phyloP scores from a whole-genome alignment of 2,888 invertebrate genomes.

The Diaphora mendica region DNA sequence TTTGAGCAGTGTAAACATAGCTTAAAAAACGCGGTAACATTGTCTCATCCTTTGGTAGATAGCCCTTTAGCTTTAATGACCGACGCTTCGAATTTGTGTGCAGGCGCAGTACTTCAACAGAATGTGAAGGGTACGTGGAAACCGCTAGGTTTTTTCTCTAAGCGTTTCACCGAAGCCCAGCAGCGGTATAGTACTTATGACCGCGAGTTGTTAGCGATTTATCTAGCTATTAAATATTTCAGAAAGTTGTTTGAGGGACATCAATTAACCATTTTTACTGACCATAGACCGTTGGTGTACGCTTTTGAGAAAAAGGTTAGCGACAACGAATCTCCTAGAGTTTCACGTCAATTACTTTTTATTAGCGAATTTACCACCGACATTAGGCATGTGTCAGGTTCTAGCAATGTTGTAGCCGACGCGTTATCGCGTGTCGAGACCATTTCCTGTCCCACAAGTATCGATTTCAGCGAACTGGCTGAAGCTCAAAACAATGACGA shows the following conservation, averaged over 20 bases:
- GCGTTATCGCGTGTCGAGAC: neutral
- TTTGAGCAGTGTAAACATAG: slow-evolving; percentile 18
- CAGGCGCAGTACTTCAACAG: too few relatives aligned
- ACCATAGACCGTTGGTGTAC: neutral
- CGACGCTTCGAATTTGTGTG: slow-evolving; percentile 22
- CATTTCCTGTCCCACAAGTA: neutral
- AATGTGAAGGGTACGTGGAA: too few relatives aligned
- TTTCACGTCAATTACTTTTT: neutral
- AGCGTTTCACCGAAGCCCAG: too few relatives aligned
- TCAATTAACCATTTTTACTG: neutral
- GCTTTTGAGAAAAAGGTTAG: neutral
- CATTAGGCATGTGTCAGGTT: neutral
- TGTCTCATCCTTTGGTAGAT: slow-evolving; percentile 14
- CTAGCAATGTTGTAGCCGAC: neutral
- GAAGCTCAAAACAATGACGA: slow-evolving; percentile 1
- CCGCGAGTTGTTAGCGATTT: neutral
- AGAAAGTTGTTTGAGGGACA: neutral
- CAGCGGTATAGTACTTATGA: slow-evolving; percentile 7
- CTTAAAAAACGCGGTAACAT: slow-evolving; percentile 9
- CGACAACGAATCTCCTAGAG: neutral
- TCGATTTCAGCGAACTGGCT: neutral
- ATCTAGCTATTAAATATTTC: neutral
- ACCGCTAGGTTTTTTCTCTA: too few relatives aligned
- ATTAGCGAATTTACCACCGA: neutral
- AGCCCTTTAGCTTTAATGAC: slow-evolving; percentile 18